These are phyloP conservation scores for Catostomus latipinnis DNA, from an alignment of 2,797 vertebrate species.

Conservation along the genomic window DNA sequence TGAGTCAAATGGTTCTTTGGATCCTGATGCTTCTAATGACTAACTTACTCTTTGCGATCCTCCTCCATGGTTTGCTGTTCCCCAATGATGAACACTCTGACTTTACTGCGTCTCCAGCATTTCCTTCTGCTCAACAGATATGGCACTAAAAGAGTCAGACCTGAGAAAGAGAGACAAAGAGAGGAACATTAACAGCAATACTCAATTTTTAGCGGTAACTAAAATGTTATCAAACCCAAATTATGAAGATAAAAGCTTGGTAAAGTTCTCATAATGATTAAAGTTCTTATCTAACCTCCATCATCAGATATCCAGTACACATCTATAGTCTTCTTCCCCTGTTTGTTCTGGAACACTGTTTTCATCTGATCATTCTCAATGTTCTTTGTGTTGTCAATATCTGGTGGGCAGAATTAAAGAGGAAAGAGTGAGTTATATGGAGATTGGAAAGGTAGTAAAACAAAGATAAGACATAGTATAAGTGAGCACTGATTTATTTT, in stretches of 20 bases:
- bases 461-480: not conserved
- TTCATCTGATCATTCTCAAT: constrained; percentile 62
- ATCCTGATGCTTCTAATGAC: not conserved
- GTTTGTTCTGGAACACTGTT: constrained; percentile 77
- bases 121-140: constrained; percentile 79
- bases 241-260: not conserved
- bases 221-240: not conserved
- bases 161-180: constrained; percentile 56
- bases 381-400: constrained; percentile 43
- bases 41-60: constrained; percentile 73
- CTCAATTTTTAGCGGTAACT: not conserved
- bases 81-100: constrained; percentile 77
- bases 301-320: constrained; percentile 83
- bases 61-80: constrained; percentile 74
- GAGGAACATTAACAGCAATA: not conserved
- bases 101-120: constrained; percentile 72
- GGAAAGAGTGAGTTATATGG: not conserved
- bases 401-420: constrained; percentile 32
- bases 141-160: constrained; percentile 82
- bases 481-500: not conserved
- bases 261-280: constrained; percentile 10
- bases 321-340: constrained; percentile 78
- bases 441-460: not conserved
- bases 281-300: constrained; percentile 68
- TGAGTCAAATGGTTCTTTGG: not conserved